Percentiles rank a stretch among this genome's conserved stretches.
phyloP scores from a whole-genome alignment of 2,113 vertebrate species.

The Axis porcinus region DNA sequence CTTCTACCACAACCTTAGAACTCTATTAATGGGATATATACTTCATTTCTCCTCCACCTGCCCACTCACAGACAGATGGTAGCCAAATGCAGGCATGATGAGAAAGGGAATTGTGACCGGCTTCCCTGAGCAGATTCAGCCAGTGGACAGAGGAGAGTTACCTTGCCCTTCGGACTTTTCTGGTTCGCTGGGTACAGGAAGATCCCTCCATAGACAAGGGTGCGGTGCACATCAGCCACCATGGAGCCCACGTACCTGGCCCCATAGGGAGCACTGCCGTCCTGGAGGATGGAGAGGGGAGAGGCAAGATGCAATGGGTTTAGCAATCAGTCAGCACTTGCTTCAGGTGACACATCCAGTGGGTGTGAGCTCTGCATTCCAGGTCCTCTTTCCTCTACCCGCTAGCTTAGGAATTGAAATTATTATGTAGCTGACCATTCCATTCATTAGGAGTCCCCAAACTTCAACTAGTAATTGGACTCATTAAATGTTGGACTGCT shows the following conservation, averaged over 20 bases:
- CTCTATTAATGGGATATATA: background rate
- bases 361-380: background rate
- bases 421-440: background rate
- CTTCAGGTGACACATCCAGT: background rate
- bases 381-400: background rate
- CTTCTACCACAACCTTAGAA: background rate
- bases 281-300: conserved; percentile 18
- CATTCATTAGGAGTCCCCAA: background rate
- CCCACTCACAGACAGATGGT: background rate
- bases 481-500: background rate
- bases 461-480: background rate
- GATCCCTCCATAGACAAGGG: conserved; percentile 95
- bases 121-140: conserved; percentile 60
- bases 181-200: conserved; percentile 96
- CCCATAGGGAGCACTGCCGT: conserved; percentile 89
- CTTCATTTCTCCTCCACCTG: background rate
- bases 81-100: background rate
- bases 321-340: background rate
- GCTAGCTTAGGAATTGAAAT: background rate
- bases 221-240: conserved; percentile 97
- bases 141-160: conserved; percentile 53
- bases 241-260: conserved; percentile 96
- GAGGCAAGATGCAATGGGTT: background rate
- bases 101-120: background rate
- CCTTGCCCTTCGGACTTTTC: conserved; percentile 98